A percentile compares a stretch with the other conserved stretches of the same genome.
These are phyloP conservation scores for Theonella swinhoei DNA, from an alignment of 37 sponge, comb jelly and placozoan genomes.

Conservation along the genomic window DNA sequence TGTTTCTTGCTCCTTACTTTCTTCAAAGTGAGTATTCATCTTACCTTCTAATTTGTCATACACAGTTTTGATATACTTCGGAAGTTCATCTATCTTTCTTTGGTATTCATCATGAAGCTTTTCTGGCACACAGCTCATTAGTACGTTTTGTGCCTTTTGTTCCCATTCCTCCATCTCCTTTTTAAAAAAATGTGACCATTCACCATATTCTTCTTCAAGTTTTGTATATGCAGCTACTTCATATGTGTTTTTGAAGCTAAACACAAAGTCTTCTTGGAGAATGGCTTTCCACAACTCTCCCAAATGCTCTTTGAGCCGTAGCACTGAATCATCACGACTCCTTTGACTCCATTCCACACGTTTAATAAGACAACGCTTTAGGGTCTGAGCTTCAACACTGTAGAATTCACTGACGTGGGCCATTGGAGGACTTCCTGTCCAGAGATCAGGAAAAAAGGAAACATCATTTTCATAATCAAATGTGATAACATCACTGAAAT, in stretches of 20 bases:
- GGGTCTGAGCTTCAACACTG: slow-evolving; percentile 6
- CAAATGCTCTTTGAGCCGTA: not conserved
- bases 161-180: slow-evolving; percentile 8
- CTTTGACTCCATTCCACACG: too few species aligned
- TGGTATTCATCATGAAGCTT: not conserved
- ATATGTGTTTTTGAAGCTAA: slow-evolving; percentile 47
- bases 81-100: not conserved
- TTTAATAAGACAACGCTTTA: not conserved
- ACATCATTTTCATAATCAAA: slow-evolving; percentile 47
- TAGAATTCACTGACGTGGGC: slow-evolving; percentile 27
- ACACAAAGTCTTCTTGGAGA: slow-evolving; percentile 45
- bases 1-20: not conserved
- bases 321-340: too few species aligned
- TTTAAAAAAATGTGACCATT: slow-evolving; percentile 25
- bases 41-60: not conserved
- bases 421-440: slow-evolving; percentile 52
- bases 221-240: slow-evolving; percentile 29
- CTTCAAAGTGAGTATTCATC: slow-evolving; percentile 8
- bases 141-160: not conserved
- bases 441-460: slow-evolving; percentile 28
- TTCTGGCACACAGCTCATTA: not conserved
- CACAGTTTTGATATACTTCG: not conserved
- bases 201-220: slow-evolving; percentile 17
- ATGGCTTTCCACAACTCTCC: slow-evolving; percentile 36
- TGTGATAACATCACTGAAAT: slow-evolving; percentile 34